Conservation (phyloP, 2,888 invertebrate species). For the Synergus gifuensis region DNA sequence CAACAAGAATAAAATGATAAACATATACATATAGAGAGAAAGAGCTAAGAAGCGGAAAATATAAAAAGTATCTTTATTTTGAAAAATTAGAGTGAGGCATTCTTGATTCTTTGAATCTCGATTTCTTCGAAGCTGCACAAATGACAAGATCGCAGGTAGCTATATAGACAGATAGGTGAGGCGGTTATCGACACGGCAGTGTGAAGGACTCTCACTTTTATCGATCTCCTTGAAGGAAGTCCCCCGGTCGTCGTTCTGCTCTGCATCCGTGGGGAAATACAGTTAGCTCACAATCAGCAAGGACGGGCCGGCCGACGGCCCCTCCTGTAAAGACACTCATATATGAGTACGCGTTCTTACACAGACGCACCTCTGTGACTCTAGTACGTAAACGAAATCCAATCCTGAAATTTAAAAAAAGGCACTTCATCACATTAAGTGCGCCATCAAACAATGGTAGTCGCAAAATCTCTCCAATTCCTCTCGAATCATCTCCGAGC, state of each 20-base stretch:
- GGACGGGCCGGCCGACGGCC: conserved; percentile 70
- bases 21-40: neutral
- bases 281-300: conserved; percentile 67
- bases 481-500: neutral
- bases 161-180: conserved; percentile 56
- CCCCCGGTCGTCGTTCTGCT: conserved; percentile 66
- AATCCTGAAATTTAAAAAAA: neutral
- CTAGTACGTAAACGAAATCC: conserved; percentile 14
- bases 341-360: conserved; percentile 43
- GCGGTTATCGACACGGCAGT: conserved; percentile 59
- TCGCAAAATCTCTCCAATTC: neutral
- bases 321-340: conserved; percentile 56
- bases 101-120: conserved; percentile 41
- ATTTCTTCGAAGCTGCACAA: conserved; percentile 49
- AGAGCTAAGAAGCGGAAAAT: neutral
- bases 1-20: neutral
- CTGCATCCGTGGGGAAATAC: conserved; percentile 69
- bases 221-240: conserved; percentile 72
- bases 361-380: conserved; percentile 11
- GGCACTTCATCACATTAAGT: too few relatives aligned
- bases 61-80: too few relatives aligned
- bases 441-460: neutral
- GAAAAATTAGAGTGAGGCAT: neutral
- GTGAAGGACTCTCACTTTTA: conserved; percentile 74
- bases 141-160: conserved; percentile 53